Evolutionary conservation across 2,797 vertebrate species (phyloP), one percentile per base, ranked within the genome.

Genomic region (Bucorvus abyssinicus): DNA sequence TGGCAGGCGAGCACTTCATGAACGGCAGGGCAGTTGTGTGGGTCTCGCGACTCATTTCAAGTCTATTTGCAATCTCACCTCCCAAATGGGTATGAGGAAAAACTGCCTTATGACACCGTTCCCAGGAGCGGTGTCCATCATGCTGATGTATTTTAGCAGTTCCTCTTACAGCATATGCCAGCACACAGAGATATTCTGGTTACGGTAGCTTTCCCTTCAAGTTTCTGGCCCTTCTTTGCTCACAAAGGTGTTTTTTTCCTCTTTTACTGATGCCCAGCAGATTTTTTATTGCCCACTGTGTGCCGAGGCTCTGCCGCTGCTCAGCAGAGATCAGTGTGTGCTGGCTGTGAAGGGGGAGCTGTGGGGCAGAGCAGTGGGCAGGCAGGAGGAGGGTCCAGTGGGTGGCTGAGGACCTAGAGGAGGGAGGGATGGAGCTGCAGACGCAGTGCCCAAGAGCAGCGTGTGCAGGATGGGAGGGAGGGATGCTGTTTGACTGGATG

Each of bases 321-420:
- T 59, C 36, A 30, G 29, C 61, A 45, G 24, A 42, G 27, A 19
- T 23, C 1, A 1, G 27, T 0, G 1, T 50, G 30, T 36, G 26
- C 15, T 7, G 32, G 10, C 17, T 50, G 29, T 45, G 42, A 30
- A 56, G 55, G 42, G 16, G 30, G 12, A 19, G 22, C 55, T 1
- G 1, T 49, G 65, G 49, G 42, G 22, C 56, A 84, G 30, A 40
- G 47, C 24, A 17, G 21, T 9, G 53, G 32, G 38, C 11, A 59
- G 36, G 36, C 12, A 42, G 26, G 34, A 19, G 22, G 49, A 30
- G 22, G 38, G 7, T 32, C 21, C 20, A 8, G 26, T 17, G 14
- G 15, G 21, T 19, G 18, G 24, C 12, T 55, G 40, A 32, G 32
- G 36, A 40, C 12, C 30, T 57, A 26, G 30, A 5, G 47, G 50